Base-by-base conservation (phyloP, 2,113 vertebrate genomes). In the Mustela nigripes region DNA sequence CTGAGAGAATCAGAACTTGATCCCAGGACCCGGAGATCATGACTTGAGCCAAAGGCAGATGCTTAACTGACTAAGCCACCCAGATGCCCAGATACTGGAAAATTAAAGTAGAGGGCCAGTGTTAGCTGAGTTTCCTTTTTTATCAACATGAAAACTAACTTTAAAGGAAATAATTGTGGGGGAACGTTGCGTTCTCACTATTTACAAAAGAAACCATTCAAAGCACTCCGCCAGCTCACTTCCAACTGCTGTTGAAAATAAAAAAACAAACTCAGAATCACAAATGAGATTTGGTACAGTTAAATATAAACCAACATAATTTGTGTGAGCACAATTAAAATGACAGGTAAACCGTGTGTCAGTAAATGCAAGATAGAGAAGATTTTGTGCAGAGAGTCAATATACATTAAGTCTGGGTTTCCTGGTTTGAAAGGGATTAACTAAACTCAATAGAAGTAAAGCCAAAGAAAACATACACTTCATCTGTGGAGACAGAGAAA, bases 391-490 rank as follows among this genome's bases (percentile, higher is more conserved):
- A 93, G 58, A 83, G 62, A 69, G 42, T 84, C 14, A 88, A 42
- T 12, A 48, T 86, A 50, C 60, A n/a, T 88, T 67, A 74, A 89
- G 39, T 62, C 39, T 91, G 42, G 91, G 36, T 79, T 89, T 79
- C 76, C 80, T 88, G 80, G 45, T 84, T 98, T 90, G 69, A 93
- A 69, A 96, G 42, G 56, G 65, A 97, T 97, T 96, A 80, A 79
- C 50, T 62, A 92, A 95, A 83, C 69, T 67, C 67, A 60, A 14
- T 39, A 83, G 83, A 97, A 97, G 89, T 76, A 45, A 95, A 92
- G 90, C 94, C 94, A 95, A 97, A 80, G 96, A 89, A 95, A 97
- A 96, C 15, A 89, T 28, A 45, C 26, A 86, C 21, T 81, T 98
- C 6, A 60, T 94, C 65, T 96, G 94, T 63, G 80, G 79, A 92